phyloP scores from a whole-genome alignment of 2,113 vertebrate genomes.

The Sapayoa aenigma region DNA sequence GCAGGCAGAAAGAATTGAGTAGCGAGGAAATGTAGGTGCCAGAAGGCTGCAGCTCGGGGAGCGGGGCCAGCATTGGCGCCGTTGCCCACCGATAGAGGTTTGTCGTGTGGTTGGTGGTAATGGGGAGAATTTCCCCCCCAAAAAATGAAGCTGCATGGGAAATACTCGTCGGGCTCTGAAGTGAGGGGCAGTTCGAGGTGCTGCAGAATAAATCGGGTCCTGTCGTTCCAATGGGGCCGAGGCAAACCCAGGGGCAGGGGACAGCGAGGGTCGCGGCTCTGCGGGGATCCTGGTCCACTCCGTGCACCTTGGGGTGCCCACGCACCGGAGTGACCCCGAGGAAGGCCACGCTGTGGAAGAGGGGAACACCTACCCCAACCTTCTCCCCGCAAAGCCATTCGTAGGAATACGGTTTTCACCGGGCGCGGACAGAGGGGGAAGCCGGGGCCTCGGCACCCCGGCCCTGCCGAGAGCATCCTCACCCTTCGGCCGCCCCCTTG shows the following conservation, averaged over 20 bases:
- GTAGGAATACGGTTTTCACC: not conserved
- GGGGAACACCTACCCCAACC: not conserved
- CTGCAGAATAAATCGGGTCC: not conserved
- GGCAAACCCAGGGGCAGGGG: not conserved
- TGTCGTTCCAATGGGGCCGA: not conserved
- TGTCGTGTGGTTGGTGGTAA: not conserved
- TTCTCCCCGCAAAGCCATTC: not conserved
- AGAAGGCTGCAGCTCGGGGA: not conserved
- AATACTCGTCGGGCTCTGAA: not conserved
- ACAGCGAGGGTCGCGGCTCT: not conserved
- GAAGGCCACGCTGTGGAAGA: not conserved
- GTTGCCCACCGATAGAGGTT: not conserved
- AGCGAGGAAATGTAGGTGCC: not conserved
- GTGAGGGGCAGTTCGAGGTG: not conserved
- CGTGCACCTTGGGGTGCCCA: not conserved
- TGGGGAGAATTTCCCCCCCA: not conserved
- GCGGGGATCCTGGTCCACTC: accelerated
- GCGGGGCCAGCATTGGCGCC: not conserved
- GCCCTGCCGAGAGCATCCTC: not conserved
- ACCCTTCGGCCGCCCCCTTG: not conserved
- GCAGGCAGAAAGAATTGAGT: not conserved
- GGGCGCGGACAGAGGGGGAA: not conserved
- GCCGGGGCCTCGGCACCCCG: not conserved
- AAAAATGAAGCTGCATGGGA: not conserved
- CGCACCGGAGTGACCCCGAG: not conserved